Percentiles rank a stretch among this genome's conserved stretches.
Evolutionary conservation across 2,888 invertebrate genomes (phyloP).

Genomic region (Lasius platythorax): DNA sequence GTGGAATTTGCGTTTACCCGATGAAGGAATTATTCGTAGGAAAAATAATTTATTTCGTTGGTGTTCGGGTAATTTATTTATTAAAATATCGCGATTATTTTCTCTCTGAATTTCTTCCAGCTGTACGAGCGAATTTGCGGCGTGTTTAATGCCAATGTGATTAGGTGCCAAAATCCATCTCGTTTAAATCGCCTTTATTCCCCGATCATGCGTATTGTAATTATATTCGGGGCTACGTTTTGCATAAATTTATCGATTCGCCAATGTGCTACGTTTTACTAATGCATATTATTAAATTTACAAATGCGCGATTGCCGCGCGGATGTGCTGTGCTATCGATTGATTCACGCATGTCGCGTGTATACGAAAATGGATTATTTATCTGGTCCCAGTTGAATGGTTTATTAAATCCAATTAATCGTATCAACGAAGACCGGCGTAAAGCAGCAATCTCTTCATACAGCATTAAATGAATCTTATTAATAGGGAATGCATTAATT

Average conservation of each 20-base stretch:
- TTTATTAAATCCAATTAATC: constrained; percentile 45
- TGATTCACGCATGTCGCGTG: constrained; percentile 16
- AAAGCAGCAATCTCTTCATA: constrained; percentile 34
- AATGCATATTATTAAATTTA: constrained; percentile 52
- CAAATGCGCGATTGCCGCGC: constrained; percentile 36
- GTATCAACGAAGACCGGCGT: constrained; percentile 3
- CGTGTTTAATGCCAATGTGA: background rate
- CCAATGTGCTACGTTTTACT: background rate
- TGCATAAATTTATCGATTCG: constrained; percentile 48
- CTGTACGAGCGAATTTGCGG: background rate
- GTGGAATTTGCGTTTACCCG: background rate
- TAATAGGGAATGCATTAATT: constrained; percentile 37
- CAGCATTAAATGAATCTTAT: constrained; percentile 32
- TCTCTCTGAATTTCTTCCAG: background rate
- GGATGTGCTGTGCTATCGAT: constrained; percentile 24
- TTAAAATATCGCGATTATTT: constrained; percentile 13
- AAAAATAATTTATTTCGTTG: constrained; percentile 29
- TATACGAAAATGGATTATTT: constrained; percentile 38
- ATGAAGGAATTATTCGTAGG: constrained; percentile 19
- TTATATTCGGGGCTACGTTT: constrained; percentile 38
- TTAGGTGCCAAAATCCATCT: background rate
- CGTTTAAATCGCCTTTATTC: constrained; percentile 41
- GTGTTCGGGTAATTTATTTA: background rate
- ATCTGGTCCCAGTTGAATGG: constrained; percentile 11
- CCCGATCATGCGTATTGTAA: constrained; percentile 25